Base-by-base conservation (phyloP, 2,113 vertebrate genomes). In the Oreochromis niloticus region DNA sequence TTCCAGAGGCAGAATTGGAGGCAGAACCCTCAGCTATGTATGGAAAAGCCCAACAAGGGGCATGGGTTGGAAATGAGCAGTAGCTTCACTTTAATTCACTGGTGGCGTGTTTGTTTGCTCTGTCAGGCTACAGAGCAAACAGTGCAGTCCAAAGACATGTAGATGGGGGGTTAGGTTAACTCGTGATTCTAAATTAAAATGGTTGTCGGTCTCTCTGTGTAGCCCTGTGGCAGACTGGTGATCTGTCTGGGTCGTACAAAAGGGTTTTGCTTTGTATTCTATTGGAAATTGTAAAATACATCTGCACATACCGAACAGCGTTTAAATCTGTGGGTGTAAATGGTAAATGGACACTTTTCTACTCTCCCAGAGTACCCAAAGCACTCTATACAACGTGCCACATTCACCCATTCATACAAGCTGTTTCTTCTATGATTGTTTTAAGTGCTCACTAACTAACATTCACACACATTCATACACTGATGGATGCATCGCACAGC, bases 271-370 rank as follows among this genome's bases (percentile, higher is more conserved):
- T 32, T 61, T 17, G 57, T 32, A 61, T 17, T 61, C 57, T 17
- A 61, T 32, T 61, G 57, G 22, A 56, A 56, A 56, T 56, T 4
- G 54, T 16, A 32, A 61, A 66, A n/a, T n/a, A 36, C 32, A 4
- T 66, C 32, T 17, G 36, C 17, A 63, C 16, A 36, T 2, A n/a
- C 30, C 17, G 10, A 39, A 43, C 19, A 48, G 16, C 22, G 68
- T 48, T 79, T 90, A 91, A 85, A 91, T 89, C 87, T 80, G 75
- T n/a, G 19, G 52, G 24, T 56, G 54, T 56, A 56, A 56, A 56
- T 56, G 54, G 22, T 56, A 56, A 56, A 56, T 56, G 11, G 11
- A 56, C 0, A 4, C 54, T 56, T 56, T 56, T 56, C 17, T n/a
- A 52, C 50, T 52, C 9, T 54, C 50, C 50, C 19, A n/a, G 50